A percentile compares a stretch with the other conserved stretches of the same genome.
phyloP scores from a whole-genome alignment of 2,888 invertebrate species.

The Volucella inanis region DNA sequence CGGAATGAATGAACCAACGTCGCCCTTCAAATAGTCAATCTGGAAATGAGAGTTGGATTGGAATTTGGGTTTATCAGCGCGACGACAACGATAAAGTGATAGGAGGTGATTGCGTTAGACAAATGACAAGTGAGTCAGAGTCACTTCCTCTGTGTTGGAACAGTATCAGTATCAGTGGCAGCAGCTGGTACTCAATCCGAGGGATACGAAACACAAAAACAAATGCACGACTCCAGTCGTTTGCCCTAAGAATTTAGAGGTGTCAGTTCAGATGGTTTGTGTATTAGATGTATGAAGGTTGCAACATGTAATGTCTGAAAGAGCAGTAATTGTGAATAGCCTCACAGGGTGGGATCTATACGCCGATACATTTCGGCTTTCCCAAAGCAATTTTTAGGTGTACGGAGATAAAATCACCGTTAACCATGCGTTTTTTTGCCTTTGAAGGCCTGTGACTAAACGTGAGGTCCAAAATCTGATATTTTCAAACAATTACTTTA shows the following conservation, averaged over 20 bases:
- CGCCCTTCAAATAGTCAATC: conserved; percentile 22
- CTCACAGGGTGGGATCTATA: conserved; percentile 11
- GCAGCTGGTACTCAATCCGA: conserved; percentile 24
- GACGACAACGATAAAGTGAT: conserved; percentile 6
- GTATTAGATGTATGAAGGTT: not conserved
- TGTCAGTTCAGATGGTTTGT: conserved; percentile 26
- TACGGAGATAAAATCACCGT: too few species aligned
- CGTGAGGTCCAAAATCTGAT: too few species aligned
- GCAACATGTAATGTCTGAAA: not conserved
- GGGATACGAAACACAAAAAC: conserved; percentile 22
- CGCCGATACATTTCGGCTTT: too few species aligned
- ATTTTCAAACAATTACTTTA: too few species aligned
- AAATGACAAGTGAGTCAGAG: conserved; percentile 39
- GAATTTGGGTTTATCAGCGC: conserved; percentile 48
- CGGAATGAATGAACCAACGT: conserved; percentile 12
- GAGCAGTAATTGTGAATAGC: conserved; percentile 12
- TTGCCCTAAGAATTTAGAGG: conserved; percentile 1
- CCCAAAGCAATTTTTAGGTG: too few species aligned
- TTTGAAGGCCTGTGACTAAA: too few species aligned
- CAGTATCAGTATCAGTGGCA: not conserved
- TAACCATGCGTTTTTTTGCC: too few species aligned
- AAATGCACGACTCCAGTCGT: not conserved
- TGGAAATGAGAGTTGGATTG: conserved; percentile 45
- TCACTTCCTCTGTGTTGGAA: conserved; percentile 62
- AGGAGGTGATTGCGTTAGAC: conserved; percentile 7